phyloP scores from a whole-genome alignment of 2,888 invertebrate species.

The Trichopoda pennipes region DNA sequence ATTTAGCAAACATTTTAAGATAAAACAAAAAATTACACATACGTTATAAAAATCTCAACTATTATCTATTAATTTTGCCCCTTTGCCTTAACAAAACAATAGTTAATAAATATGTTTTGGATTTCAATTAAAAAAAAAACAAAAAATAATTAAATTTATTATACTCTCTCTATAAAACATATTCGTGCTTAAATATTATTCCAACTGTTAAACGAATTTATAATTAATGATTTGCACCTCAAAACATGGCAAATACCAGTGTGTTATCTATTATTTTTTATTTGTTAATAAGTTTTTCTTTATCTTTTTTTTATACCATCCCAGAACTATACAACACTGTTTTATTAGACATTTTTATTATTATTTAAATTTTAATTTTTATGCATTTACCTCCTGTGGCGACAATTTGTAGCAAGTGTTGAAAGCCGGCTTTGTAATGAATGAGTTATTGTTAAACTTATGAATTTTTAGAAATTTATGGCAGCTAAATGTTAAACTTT shows the following conservation, averaged over 20 bases:
- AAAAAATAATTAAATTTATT: conserved; percentile 50
- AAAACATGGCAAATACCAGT: conserved; percentile 57
- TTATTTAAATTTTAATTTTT: conserved; percentile 20
- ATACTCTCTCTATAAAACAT: conserved; percentile 33
- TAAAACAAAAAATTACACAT: conserved; percentile 21
- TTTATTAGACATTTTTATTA: conserved; percentile 36
- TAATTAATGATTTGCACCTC: conserved; percentile 54
- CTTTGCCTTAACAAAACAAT: conserved; percentile 46
- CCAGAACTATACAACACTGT: background rate
- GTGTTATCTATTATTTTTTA: conserved; percentile 38
- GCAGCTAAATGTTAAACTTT: background rate
- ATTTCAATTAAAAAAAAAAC: conserved; percentile 46
- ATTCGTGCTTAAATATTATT: conserved; percentile 1
- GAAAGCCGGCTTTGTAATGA: conserved; percentile 26
- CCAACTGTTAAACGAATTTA: conserved; percentile 52
- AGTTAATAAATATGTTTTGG: conserved; percentile 59
- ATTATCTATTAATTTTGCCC: conserved; percentile 13
- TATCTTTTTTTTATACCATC: background rate
- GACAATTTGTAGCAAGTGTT: conserved; percentile 38
- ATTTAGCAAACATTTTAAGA: conserved; percentile 50
- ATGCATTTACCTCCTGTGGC: conserved; percentile 45
- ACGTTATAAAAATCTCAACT: background rate
- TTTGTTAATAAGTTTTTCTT: background rate
- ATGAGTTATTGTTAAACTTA: conserved; percentile 27
- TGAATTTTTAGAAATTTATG: background rate